Evolutionary conservation across 2,113 vertebrate species (phyloP).

Genomic region (Zosterops hypoxanthus): DNA sequence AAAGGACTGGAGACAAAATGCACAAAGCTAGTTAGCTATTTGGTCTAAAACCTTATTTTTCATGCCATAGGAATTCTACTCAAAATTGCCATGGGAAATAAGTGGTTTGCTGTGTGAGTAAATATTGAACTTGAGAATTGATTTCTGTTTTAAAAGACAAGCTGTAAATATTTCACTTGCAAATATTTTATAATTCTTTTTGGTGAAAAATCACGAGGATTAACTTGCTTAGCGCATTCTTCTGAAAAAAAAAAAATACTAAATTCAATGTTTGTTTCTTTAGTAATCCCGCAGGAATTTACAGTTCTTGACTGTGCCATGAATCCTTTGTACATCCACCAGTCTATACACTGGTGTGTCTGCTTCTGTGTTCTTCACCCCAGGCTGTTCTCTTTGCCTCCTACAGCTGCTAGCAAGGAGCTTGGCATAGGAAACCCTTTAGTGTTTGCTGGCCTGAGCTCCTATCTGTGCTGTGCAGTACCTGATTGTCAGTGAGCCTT

Average conservation of each 20-base stretch:
- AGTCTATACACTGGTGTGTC: not conserved
- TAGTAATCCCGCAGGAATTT: not conserved
- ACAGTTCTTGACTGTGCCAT: not conserved
- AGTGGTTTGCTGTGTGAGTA: not conserved
- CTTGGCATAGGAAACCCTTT: not conserved
- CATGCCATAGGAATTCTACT: not conserved
- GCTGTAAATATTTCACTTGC: not conserved
- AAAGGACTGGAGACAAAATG: not conserved
- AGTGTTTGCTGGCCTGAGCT: not conserved
- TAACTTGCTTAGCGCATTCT: not conserved
- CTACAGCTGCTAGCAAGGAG: not conserved
- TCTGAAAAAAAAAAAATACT: not conserved
- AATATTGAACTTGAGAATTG: not conserved
- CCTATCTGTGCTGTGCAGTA: rapidly evolving
- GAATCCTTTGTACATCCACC: rapidly evolving
- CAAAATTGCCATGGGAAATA: not conserved
- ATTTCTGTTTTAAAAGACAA: not conserved
- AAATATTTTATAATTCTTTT: not conserved
- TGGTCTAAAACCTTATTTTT: not conserved
- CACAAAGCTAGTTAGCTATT: not conserved
- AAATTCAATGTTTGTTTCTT: not conserved
- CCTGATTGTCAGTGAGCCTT: not conserved
- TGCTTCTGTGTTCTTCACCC: not conserved
- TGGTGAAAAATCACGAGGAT: not conserved
- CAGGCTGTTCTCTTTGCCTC: not conserved